Evolutionary conservation across 2,888 invertebrate species (phyloP), one percentile per base, ranked within the genome.

Genomic region (Pyrocoelia pectoralis): DNA sequence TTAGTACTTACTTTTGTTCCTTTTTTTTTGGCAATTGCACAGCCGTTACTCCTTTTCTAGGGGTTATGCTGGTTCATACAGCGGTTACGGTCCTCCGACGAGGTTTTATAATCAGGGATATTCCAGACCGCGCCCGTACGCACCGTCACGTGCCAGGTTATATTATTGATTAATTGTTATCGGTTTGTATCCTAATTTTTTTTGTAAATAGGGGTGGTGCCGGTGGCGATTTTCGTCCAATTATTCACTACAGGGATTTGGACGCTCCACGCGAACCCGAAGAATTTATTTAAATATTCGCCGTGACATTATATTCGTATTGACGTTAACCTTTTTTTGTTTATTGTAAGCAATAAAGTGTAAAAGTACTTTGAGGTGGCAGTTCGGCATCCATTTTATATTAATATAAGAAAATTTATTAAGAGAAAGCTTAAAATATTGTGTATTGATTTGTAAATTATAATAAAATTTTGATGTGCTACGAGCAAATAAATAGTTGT

Each of bases 251-350:
- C 85, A 87, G 95, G 81, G 95, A 95, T 84, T 87, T 95, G 85
- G 95, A 95, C 83, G 95, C 95, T 72, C 95, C 95, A 69, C 88
- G 93, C 81, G 95, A 95, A 83, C 93, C 93, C 70, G 93, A 94
- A 83, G 93, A 94, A 83, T 92, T 93, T 83, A 85, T 91, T 74
- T 91, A 89, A 86, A 24, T 54, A 9, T 2, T 13, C 2, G 6
- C 24, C 6, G 6, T 24, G 24, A 24, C 24, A 33, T 33, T 33
- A n/a, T 33, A 33, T 33, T 33, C n/a, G 33, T 33, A 33, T 33
- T 33, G n/a, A n/a, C n/a, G 33, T 33, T 33, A 2, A 33, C 33
- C 8, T 24, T 33, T 33, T 33, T 33, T n/a, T 33, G 33, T 33
- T 33, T 33, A 33, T 33, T 33, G n/a, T 33, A 33, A 33, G 33